phyloP scores from a whole-genome alignment of 1,140 invertebrate genomes.

The Matsumurasca onukii region DNA sequence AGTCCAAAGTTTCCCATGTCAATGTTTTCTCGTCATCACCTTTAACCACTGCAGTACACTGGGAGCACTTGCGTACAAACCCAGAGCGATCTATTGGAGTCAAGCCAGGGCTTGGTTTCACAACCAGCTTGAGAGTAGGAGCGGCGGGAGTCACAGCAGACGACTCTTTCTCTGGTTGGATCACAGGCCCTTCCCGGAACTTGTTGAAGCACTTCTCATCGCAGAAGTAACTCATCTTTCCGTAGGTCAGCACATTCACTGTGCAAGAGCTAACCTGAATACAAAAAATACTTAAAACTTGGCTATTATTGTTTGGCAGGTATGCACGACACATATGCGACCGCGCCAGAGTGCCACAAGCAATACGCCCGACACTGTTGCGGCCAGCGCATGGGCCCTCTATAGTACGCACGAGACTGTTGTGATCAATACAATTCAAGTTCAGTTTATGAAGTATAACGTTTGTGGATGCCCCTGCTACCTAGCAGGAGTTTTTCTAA shows the following conservation, averaged over 20 bases:
- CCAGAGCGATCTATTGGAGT: slow-evolving; percentile 8
- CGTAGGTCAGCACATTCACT: slow-evolving; percentile 51
- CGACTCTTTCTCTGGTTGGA: background rate
- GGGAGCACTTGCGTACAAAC: slow-evolving; percentile 52
- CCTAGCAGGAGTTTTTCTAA: too few species aligned
- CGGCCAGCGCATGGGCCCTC: too few species aligned
- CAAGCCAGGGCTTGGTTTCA: too few species aligned
- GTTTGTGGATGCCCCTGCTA: too few species aligned
- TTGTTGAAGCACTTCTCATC: slow-evolving; percentile 53
- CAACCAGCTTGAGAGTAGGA: slow-evolving; percentile 6
- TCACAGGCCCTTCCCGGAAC: slow-evolving; percentile 47
- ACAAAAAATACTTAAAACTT: slow-evolving; percentile 22
- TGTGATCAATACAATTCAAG: too few species aligned
- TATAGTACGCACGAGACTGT: too few species aligned
- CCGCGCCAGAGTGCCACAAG: too few species aligned
- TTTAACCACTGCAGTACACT: slow-evolving; percentile 51
- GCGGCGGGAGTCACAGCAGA: too few species aligned
- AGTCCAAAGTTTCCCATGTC: slow-evolving; percentile 93
- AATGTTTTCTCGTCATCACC: slow-evolving; percentile 61
- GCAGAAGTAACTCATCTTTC: slow-evolving; percentile 50
- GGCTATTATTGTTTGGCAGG: slow-evolving; percentile 27
- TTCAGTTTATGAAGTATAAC: too few species aligned
- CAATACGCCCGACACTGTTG: too few species aligned
- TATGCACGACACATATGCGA: too few species aligned
- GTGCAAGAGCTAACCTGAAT: slow-evolving; percentile 50